phyloP scores from a whole-genome alignment of 2,888 invertebrate genomes.

The Osmoderma eremita region DNA sequence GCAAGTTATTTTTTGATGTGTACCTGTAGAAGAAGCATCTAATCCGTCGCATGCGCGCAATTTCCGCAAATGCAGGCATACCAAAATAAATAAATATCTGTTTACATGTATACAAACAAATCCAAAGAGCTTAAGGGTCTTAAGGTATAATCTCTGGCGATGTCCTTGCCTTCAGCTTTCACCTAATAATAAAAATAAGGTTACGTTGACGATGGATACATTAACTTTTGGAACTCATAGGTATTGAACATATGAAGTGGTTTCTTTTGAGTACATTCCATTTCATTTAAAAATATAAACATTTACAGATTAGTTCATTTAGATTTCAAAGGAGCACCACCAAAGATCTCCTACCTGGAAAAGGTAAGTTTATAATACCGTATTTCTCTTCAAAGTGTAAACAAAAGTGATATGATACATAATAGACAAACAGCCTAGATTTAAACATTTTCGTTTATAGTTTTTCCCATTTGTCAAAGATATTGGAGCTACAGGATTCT shows the following conservation, averaged over 20 bases:
- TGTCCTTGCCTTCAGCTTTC: no score
- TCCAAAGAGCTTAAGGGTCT: constrained; percentile 20
- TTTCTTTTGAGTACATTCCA: background rate
- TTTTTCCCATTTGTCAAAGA: constrained; percentile 71
- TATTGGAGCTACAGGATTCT: constrained; percentile 82
- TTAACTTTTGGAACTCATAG: constrained; percentile 65
- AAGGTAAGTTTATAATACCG: constrained; percentile 60
- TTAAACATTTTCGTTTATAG: constrained; percentile 59
- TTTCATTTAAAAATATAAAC: background rate
- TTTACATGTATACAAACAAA: constrained; percentile 44
- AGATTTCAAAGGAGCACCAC: constrained; percentile 80
- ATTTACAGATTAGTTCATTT: constrained; percentile 70
- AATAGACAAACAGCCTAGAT: background rate
- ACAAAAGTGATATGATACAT: constrained; percentile 34
- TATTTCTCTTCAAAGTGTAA: constrained; percentile 36
- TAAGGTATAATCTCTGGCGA: no score
- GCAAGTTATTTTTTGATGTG: no score
- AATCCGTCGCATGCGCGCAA: no score
- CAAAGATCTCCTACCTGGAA: constrained; percentile 70
- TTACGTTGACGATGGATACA: constrained; percentile 59
- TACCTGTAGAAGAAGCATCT: no score
- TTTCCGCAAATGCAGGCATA: no score
- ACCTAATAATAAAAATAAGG: constrained; percentile 38
- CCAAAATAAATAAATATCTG: no score
- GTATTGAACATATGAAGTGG: constrained; percentile 52